Evolutionary conservation across 2,797 vertebrate genomes (phyloP).

Genomic region (Pteronotus mesoamericanus): DNA sequence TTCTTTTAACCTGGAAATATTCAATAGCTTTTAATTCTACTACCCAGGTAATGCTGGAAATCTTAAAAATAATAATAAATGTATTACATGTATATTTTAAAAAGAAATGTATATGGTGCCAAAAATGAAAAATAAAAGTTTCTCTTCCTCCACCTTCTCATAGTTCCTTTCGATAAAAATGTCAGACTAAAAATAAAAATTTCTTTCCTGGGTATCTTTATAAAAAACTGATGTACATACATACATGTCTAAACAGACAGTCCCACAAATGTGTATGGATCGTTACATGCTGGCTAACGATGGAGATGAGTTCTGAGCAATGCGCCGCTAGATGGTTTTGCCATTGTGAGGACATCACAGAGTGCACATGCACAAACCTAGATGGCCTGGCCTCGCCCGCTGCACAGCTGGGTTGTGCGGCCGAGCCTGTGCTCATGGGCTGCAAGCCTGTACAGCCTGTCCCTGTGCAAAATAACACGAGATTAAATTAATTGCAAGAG

Average conservation of each 20-base stretch:
- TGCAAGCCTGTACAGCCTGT: not conserved
- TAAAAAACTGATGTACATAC: not conserved
- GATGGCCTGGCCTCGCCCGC: no score
- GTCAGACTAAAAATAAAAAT: not conserved
- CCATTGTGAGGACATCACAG: not conserved
- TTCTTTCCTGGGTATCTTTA: not conserved
- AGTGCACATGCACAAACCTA: not conserved
- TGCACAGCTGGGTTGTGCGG: not conserved
- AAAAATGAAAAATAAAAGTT: not conserved
- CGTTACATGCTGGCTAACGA: not conserved
- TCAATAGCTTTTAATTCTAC: not conserved
- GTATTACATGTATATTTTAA: not conserved
- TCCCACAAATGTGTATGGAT: not conserved
- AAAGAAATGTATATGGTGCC: not conserved
- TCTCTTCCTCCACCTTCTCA: not conserved
- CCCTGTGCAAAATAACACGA: not conserved
- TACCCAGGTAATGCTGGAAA: not conserved
- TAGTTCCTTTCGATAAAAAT: not conserved
- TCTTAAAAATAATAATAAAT: constrained; percentile 3
- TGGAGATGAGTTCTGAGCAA: not conserved
- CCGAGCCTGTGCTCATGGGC: not conserved
- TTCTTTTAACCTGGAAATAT: not conserved
- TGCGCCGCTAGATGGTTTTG: not conserved
- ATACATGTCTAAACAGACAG: not conserved
- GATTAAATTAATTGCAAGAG: not conserved